These are phyloP conservation scores for Lithosia quadra DNA, from an alignment of 2,888 invertebrate genomes.

Conservation along the genomic window DNA sequence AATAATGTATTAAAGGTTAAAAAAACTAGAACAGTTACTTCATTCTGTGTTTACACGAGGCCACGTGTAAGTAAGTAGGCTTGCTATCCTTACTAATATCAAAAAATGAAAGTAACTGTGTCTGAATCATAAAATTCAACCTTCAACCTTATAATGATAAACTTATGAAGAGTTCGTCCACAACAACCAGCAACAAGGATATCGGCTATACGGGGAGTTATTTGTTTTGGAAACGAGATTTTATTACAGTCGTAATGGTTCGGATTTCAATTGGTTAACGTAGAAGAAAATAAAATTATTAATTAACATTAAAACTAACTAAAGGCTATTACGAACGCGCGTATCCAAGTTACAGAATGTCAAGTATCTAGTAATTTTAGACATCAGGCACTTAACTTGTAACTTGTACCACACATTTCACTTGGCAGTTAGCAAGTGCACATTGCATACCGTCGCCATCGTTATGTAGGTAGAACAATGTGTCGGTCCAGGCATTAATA, in stretches of 20 bases:
- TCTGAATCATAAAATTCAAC: background rate
- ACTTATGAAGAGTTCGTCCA: background rate
- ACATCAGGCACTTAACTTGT: background rate
- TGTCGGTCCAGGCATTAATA: slow-evolving; percentile 56
- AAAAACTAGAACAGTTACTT: slow-evolving; percentile 1
- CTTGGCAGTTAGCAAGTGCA: slow-evolving; percentile 17
- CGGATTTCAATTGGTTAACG: too few relatives aligned
- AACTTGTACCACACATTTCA: slow-evolving; percentile 28
- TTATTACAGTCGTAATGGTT: too few relatives aligned
- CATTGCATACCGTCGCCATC: slow-evolving; percentile 42
- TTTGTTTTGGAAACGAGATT: background rate
- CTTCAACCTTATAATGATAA: too few relatives aligned
- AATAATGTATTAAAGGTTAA: slow-evolving; percentile 9
- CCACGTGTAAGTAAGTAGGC: background rate
- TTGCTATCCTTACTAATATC: background rate
- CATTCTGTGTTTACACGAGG: background rate
- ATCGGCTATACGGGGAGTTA: background rate
- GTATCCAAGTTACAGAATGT: too few relatives aligned
- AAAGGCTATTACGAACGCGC: too few relatives aligned
- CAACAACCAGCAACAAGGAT: background rate
- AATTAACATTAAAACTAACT: too few relatives aligned
- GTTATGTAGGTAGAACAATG: slow-evolving; percentile 74
- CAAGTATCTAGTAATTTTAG: too few relatives aligned
- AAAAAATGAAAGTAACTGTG: background rate
- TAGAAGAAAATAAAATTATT: too few relatives aligned